These are phyloP conservation scores for Drosophila repletoides DNA, from an alignment of 1,140 invertebrate species.

Conservation along the genomic window DNA sequence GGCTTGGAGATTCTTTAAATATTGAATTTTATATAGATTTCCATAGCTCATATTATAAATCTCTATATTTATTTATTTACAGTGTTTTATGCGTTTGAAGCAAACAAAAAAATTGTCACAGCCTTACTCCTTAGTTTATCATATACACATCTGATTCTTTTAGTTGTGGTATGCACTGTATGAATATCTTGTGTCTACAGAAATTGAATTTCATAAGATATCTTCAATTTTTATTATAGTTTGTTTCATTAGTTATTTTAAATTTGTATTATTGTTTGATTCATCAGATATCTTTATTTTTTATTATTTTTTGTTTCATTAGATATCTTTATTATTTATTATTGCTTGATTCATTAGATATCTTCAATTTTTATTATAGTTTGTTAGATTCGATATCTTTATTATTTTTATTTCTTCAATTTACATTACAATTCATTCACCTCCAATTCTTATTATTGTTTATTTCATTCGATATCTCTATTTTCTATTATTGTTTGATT, in stretches of 20 bases:
- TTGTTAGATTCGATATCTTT: too few relatives aligned
- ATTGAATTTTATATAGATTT: constrained; percentile 8
- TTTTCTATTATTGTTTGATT: too few relatives aligned
- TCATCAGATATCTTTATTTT: too few relatives aligned
- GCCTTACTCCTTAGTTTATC: constrained; percentile 58
- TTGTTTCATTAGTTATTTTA: background rate
- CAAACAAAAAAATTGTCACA: constrained; percentile 68
- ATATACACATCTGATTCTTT: constrained; percentile 14
- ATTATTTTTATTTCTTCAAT: too few relatives aligned
- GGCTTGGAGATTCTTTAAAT: constrained; percentile 11
- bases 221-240: background rate
- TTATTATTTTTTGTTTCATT: too few relatives aligned
- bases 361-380: too few relatives aligned
- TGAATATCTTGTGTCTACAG: constrained; percentile 26
- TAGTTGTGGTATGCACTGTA: constrained; percentile 16
- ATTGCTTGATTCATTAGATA: too few relatives aligned
- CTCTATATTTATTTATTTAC: constrained; percentile 50
- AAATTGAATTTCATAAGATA: constrained; percentile 31
- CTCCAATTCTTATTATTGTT: too few relatives aligned
- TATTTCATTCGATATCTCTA: too few relatives aligned
- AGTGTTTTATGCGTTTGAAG: constrained; percentile 54
- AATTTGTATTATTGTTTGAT: too few relatives aligned
- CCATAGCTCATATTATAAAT: background rate
- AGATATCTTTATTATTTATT: too few relatives aligned
- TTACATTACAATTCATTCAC: too few relatives aligned